phyloP scores from a whole-genome alignment of 2,113 vertebrate species.

The Cephalopterus ornatus region DNA sequence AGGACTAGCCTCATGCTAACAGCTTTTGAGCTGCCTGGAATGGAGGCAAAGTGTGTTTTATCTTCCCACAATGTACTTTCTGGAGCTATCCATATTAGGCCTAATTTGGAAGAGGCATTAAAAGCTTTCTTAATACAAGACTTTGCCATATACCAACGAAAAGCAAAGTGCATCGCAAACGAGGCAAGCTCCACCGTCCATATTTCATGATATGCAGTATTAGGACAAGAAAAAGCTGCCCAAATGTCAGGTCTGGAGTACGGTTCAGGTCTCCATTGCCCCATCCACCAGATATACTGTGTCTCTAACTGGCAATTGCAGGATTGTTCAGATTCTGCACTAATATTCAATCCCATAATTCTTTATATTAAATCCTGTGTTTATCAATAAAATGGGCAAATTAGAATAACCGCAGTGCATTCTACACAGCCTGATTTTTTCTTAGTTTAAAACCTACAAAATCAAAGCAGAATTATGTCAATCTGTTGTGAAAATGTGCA shows the following conservation, averaged over 20 bases:
- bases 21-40: neutral
- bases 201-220: neutral
- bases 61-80: neutral
- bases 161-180: neutral
- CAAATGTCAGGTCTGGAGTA: neutral
- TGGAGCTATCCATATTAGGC: neutral
- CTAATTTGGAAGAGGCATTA: neutral
- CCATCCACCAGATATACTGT: neutral
- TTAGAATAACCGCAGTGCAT: neutral
- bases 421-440: neutral
- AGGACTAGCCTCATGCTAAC: neutral
- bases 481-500: neutral
- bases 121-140: neutral
- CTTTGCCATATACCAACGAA: neutral
- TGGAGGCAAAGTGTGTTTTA: constrained; percentile 5
- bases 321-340: neutral
- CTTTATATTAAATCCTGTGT: neutral
- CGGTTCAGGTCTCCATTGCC: neutral
- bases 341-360: neutral
- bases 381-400: neutral
- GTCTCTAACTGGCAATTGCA: neutral
- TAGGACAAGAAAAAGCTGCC: neutral
- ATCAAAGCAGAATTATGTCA: neutral
- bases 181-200: neutral
- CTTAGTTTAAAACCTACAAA: neutral